Conservation (phyloP, 2,888 invertebrate species). For the Bugulina stolonifera region DNA sequence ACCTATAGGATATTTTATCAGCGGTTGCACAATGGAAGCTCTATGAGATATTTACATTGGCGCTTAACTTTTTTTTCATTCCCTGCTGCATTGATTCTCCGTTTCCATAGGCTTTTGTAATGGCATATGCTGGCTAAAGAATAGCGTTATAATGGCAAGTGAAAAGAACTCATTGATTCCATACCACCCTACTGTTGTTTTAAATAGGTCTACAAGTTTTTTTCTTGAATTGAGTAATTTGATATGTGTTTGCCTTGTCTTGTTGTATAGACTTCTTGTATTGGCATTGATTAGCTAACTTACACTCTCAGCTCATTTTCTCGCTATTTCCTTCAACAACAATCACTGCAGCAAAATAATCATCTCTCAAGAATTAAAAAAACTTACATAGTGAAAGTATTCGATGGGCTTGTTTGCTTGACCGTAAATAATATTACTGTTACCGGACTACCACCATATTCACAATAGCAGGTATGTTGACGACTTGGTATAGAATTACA, state of each 20-base stretch:
- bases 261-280: background rate
- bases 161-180: constrained; percentile 23
- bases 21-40: constrained; percentile 25
- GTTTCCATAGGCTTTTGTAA: constrained; percentile 17
- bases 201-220: constrained; percentile 26
- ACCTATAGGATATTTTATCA: constrained; percentile 26
- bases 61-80: constrained; percentile 26
- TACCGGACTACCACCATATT: too few relatives aligned
- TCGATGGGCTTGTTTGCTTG: too few relatives aligned
- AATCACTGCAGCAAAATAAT: too few relatives aligned
- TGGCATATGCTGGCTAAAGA: constrained; percentile 25
- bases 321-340: too few relatives aligned
- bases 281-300: constrained; percentile 20
- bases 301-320: too few relatives aligned
- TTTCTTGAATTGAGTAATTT: constrained; percentile 26
- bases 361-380: too few relatives aligned
- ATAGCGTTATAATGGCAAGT: constrained; percentile 18
- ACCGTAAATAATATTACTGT: too few relatives aligned
- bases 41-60: constrained; percentile 24
- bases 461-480: too few relatives aligned
- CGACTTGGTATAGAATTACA: too few relatives aligned
- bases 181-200: constrained; percentile 22
- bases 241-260: constrained; percentile 26
- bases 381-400: too few relatives aligned
- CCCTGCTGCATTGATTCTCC: constrained; percentile 24